A percentile compares a stretch with the other conserved stretches of the same genome.
These are phyloP conservation scores for Poecile atricapillus DNA, from an alignment of 2,113 vertebrate species.

Conservation along the genomic window DNA sequence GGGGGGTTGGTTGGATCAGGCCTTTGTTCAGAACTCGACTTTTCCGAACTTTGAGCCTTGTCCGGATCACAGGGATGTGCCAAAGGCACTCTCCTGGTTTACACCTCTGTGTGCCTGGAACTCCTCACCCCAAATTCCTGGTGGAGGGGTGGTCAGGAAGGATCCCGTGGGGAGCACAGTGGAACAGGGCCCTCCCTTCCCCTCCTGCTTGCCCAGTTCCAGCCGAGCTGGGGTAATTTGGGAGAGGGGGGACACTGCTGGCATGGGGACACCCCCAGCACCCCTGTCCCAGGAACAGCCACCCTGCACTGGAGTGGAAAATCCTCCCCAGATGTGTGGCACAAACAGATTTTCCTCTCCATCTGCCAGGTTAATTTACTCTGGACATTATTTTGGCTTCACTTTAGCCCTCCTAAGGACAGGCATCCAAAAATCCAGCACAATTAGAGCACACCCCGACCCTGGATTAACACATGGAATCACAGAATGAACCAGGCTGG, in stretches of 20 bases:
- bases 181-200: neutral
- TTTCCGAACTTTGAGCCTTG: neutral
- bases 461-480: neutral
- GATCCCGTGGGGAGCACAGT: neutral
- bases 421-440: neutral
- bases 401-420: neutral
- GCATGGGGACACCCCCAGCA: neutral
- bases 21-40: neutral
- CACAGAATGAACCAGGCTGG: neutral
- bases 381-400: neutral
- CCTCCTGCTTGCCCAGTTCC: neutral
- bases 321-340: neutral
- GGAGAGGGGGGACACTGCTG: neutral
- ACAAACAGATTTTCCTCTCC: neutral
- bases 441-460: neutral
- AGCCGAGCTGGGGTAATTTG: neutral
- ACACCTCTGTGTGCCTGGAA: neutral
- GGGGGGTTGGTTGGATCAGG: neutral
- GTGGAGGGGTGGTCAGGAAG: neutral
- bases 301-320: neutral
- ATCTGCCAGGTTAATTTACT: neutral
- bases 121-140: neutral
- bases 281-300: constrained; percentile 25
- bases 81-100: neutral
- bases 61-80: neutral